These are phyloP conservation scores for Thymelicus sylvestris DNA, from an alignment of 2,888 invertebrate species.

Conservation along the genomic window DNA sequence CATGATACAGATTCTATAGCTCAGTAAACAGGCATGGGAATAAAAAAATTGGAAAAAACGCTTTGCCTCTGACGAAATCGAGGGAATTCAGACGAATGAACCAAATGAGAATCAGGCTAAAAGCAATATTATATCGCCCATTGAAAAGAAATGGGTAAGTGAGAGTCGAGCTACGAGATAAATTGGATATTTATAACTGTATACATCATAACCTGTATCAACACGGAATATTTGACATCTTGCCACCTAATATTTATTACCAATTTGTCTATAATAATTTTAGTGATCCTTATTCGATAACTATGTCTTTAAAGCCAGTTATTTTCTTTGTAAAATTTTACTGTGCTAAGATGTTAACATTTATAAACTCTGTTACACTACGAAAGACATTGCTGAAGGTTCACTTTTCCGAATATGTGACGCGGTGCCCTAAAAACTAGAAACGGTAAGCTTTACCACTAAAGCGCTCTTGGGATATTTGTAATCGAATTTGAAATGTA, in stretches of 20 bases:
- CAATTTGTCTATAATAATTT: too few relatives aligned
- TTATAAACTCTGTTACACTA: too few relatives aligned
- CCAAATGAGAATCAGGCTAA: constrained; percentile 12
- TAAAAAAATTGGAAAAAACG: background rate
- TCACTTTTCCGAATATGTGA: background rate
- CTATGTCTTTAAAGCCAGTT: too few relatives aligned
- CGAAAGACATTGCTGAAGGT: too few relatives aligned
- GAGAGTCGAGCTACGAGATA: background rate
- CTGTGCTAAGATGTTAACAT: too few relatives aligned
- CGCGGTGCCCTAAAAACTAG: constrained; percentile 1
- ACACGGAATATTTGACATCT: too few relatives aligned
- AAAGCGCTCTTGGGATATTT: constrained; percentile 17
- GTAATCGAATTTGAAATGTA: constrained; percentile 18
- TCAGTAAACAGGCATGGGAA: background rate
- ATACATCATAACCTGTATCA: too few relatives aligned
- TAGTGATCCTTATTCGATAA: too few relatives aligned
- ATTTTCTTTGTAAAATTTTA: too few relatives aligned
- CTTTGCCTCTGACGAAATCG: background rate
- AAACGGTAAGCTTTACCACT: constrained; percentile 1
- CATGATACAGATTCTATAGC: background rate
- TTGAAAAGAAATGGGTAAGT: background rate
- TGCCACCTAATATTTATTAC: too few relatives aligned
- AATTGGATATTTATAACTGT: background rate
- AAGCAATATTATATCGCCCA: constrained; percentile 16
- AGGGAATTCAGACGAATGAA: constrained; percentile 2